These are phyloP conservation scores for Mohoua ochrocephala DNA, from an alignment of 2,113 vertebrate genomes.

Conservation along the genomic window DNA sequence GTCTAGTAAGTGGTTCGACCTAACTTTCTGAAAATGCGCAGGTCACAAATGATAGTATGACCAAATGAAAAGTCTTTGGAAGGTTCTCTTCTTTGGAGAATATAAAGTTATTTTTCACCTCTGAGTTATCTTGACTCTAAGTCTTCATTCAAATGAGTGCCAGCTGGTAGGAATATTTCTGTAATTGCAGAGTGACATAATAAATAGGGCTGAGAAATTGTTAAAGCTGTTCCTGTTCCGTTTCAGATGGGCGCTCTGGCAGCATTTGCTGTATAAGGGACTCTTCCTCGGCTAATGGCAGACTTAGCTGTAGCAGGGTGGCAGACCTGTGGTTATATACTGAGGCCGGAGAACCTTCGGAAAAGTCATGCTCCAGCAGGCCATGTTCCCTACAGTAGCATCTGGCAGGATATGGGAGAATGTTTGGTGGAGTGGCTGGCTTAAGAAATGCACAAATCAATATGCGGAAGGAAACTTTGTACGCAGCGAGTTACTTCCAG, in stretches of 20 bases:
- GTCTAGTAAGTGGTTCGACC: not conserved
- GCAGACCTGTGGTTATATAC: not conserved
- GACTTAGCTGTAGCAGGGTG: not conserved
- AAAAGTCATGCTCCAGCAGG: not conserved
- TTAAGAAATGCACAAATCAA: not conserved
- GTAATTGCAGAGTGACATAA: not conserved
- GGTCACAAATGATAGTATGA: not conserved
- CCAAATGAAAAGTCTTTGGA: not conserved
- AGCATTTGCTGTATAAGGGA: not conserved
- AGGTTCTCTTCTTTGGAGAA: not conserved
- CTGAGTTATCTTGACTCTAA: not conserved
- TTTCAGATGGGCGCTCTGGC: not conserved
- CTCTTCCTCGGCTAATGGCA: not conserved
- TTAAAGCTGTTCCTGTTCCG: not conserved
- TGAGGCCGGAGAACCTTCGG: not conserved
- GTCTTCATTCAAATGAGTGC: not conserved
- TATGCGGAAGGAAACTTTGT: not conserved
- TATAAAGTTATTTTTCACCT: not conserved
- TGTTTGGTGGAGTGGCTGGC: not conserved
- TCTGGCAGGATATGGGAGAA: not conserved
- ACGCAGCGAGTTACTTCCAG: not conserved
- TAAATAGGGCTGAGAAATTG: not conserved
- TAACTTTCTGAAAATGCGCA: not conserved
- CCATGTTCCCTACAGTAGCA: not conserved
- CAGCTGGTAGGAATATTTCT: not conserved